Evolutionary conservation across 2,113 vertebrate genomes (phyloP), one percentile per base, ranked within the genome.

Genomic region (Tursiops truncatus): DNA sequence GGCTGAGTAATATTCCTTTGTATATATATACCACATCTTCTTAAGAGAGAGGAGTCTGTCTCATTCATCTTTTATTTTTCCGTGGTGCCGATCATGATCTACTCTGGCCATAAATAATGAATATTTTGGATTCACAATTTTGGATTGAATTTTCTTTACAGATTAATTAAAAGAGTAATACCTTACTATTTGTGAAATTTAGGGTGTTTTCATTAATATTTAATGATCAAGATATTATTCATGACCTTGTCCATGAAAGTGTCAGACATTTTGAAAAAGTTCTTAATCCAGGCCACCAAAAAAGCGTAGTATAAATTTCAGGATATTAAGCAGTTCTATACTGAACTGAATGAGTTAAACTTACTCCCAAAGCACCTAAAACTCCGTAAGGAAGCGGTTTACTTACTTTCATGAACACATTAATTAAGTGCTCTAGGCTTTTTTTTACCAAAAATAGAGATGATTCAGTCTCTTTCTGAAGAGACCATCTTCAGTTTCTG

Each of bases 361-460:
- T 11, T 79, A 28, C 15, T 96, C 23, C 23, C 47, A 83, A 84
- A 86, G 10, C 41, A 84, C 36, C 38, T 71, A 81, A 56, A 93
- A 96, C 56, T 85, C 31, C 84, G 8, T 44, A 36, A 95, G 60
- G 84, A 96, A 95, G 71, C 56, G 23, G 87, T 56, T 87, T 89
- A 36, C 63, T 96, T 83, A 92, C 53, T 95, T 81, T 92, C 47
- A 92, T 88, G 92, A 95, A 94, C 44, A 95, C 91, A 63, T 47
- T 94, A 97, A 96, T 92, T 96, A 96, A 96, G 23, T 92, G 53
- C 25, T 88, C 74, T 82, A 82, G n/a, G 38, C 44, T 97, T 96
- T 97, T 96, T 92, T 96, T 94, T 90, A 96, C 73, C 89, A 84
- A 94, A 98, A 95, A 84, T 93, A 95, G 79, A 95, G 70, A 92